Evolutionary conservation across 1,140 invertebrate genomes (phyloP), one percentile per base, ranked within the genome.

Genomic region (Myzus persicae): DNA sequence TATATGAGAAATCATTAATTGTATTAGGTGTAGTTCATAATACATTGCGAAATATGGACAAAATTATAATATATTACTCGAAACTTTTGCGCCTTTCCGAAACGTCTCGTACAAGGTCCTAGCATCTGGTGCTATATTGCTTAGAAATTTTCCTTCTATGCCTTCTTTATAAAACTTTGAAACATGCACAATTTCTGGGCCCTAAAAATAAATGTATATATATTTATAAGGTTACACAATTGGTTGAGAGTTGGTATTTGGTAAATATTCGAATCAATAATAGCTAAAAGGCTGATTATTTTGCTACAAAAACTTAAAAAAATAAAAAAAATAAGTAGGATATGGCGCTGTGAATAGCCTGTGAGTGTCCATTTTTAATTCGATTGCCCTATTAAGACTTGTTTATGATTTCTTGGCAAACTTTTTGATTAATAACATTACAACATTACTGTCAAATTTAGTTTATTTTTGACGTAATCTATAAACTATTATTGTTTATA

Each of bases 131-230:
- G 97, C 97, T 81, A 98, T 95, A 95, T 97, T 98, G 94, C 97
- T 97, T 67, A 99, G 95, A 95, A 97, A 98, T 95, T 98, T 97
- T 88, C 98, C 98, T 95, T 99, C 98, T 95, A 98, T 98, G 94
- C 98, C 97, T 95, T 99, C 98, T 95, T 98, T 98, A 95, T 97
- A 98, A 95, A 98, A 98, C 95, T 97, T 97, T 40, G 98, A 99
- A 87, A 98, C 98, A 94, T 98, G 96, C 93, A 99, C 97, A 95
- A 98, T 96, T 95, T 99, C 98, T 94, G 97, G 96, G 94, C 98
- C 98, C 98, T 99, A 96, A 54, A 97, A 96, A 94, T 94, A 95
- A 94, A 94, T n/a, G n/a, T 84, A 6, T 20, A 20, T 59, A 76
- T 88, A 76, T 59, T 40, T 40, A 93, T 46, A 31, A 18, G 24